Base-by-base conservation (phyloP, 2,797 vertebrate species). In the Tamandua tetradactyla region DNA sequence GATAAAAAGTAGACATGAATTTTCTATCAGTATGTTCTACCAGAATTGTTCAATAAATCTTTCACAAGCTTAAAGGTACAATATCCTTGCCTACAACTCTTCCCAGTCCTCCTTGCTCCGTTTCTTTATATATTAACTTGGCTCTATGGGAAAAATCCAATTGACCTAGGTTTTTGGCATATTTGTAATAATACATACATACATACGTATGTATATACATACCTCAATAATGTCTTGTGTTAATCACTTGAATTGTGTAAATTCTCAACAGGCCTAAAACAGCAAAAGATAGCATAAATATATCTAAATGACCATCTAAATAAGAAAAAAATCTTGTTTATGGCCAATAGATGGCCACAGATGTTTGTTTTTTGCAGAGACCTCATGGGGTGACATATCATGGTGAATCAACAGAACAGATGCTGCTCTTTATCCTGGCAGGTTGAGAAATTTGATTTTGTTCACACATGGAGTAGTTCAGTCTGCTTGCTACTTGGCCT, bases 211-310 rank as follows among this genome's bases (percentile, higher is more conserved):
- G 27, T 62, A 5, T 32, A 49, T 79, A 20, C 3, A 49, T 44
- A 81, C n/a, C 91, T 86, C 25, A 83, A 4, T n/a, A 80, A 7
- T 44, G 32, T 30, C 40, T 86, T 82, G 12, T 94, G 86, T 25
- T 72, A 82, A 32, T 81, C 64, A 61, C 25, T 61, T 82, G 84
- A 78, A 68, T 61, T 81, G 55, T 86, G 1, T 92, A 44, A 95
- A 94, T 95, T 96, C 17, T 52, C 42, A 94, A 52, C 4, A 88
- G 74, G 18, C 32, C 42, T 74, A n/a, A 86, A 52, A 82, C 37
- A 83, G 35, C 42, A 47, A 78, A 90, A 71, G n/a, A 30, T 55
- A 23, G 15, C 88, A 27, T 35, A 69, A 76, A 35, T 85, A 55
- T n/a, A 68, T 22, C 52, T 86, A 40, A 92, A 72, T 37, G 64